Base-by-base conservation (phyloP, 2,888 invertebrate genomes). In the Drosophila yooni region DNA sequence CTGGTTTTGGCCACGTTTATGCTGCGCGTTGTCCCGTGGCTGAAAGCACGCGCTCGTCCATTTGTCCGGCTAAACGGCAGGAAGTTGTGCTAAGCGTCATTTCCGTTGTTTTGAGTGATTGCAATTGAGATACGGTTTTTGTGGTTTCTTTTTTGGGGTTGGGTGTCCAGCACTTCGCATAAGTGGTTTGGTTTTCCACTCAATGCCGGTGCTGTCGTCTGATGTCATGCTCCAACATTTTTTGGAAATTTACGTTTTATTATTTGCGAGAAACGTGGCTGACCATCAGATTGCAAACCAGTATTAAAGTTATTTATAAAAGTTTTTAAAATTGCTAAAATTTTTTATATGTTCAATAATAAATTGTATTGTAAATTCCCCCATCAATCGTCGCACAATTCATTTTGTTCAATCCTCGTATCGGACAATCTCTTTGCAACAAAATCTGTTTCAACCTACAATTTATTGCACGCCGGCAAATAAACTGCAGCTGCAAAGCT, bases 31-130 rank as follows among this genome's bases (percentile, higher is more conserved):
- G 70, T 81, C 68, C 88, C 69, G 53, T 77, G 60, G 63, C 85
- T 63, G 57, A 68, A 29, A 56, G 76, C 74, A 70, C 70, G 70
- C 70, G 83, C 50, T 66, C 60, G 56, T 72, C 67, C 67, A 78
- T 72, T 74, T 76, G 81, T 81, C 82, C 80, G 69, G 53, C 73
- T 71, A 77, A 81, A 83, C 81, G 87, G 89, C 89, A 83, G 87
- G 87, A 87, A 87, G 87, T 87, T 90, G 84, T 81, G 85, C 91
- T 91, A 87, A 91, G 91, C 90, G 88, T 88, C 91, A 90, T 91
- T 91, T 91, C 89, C 89, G 89, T 79, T 87, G 85, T 83, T 89
- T 91, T 89, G 89, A 89, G 91, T 89, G 89, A 89, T 89, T 89
- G 89, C 89, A 90, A 91, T 90, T 84, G 91, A 90, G 91, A 89